phyloP scores from a whole-genome alignment of 2,797 vertebrate species.

The Tapirus indicus region DNA sequence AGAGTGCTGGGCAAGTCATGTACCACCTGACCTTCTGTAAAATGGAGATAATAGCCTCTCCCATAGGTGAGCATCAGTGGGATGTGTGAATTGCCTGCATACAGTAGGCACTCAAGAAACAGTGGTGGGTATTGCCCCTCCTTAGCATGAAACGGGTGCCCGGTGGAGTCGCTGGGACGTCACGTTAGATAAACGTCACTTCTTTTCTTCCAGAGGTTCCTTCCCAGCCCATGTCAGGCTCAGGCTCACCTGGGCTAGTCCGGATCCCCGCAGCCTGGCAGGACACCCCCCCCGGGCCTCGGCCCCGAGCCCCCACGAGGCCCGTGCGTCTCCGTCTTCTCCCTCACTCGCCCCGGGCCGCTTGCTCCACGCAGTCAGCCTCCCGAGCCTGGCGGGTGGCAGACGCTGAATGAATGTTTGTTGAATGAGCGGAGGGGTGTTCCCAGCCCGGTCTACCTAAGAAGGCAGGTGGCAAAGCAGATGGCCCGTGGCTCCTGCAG shows the following conservation, averaged over 20 bases:
- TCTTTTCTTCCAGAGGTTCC: not conserved
- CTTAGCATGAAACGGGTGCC: rapidly evolving
- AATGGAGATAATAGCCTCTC: not conserved
- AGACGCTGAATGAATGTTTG: not conserved
- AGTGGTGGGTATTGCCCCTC: not conserved
- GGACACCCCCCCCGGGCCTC: rapidly evolving
- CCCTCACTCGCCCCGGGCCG: not conserved
- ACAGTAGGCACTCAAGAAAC: not conserved
- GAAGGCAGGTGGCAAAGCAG: conserved; percentile 67
- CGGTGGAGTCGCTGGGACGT: not conserved
- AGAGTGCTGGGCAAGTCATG: rapidly evolving
- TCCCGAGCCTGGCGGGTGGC: not conserved
- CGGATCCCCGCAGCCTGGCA: rapidly evolving
- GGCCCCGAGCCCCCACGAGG: rapidly evolving
- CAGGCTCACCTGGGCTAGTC: rapidly evolving
- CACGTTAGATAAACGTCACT: rapidly evolving
- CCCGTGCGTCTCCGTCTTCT: rapidly evolving
- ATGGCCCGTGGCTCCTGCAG: not conserved
- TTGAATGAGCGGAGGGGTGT: not conserved
- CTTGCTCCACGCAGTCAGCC: rapidly evolving
- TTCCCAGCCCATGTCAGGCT: rapidly evolving
- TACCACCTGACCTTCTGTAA: too few relatives aligned
- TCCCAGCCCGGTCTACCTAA: not conserved
- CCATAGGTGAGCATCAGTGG: not conserved
- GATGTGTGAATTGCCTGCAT: rapidly evolving